Conservation (phyloP, 2,888 invertebrate genomes). For the Phrixothrix hirtus region DNA sequence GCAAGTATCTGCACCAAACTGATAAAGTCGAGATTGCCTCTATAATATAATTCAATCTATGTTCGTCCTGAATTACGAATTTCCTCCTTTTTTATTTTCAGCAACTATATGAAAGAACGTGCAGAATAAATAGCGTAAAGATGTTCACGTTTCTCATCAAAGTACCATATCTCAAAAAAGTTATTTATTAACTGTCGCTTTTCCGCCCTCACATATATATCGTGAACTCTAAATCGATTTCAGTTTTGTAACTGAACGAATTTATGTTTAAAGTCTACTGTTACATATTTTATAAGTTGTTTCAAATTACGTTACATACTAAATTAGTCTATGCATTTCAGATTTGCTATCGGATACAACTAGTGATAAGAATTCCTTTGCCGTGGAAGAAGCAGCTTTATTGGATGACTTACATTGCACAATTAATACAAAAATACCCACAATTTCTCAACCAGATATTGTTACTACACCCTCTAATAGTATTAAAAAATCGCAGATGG, state of each 20-base stretch:
- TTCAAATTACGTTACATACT: neutral
- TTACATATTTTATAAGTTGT: neutral
- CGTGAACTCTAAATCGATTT: too few relatives aligned
- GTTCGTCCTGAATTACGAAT: slow-evolving; percentile 12
- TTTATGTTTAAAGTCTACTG: neutral
- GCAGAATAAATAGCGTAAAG: slow-evolving; percentile 7
- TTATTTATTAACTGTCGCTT: slow-evolving; percentile 14
- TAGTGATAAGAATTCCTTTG: slow-evolving; percentile 52
- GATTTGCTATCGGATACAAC: slow-evolving; percentile 50
- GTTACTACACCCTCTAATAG: slow-evolving; percentile 56
- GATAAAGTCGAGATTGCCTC: slow-evolving; percentile 6
- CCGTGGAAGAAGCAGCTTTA: slow-evolving; percentile 53
- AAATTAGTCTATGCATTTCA: slow-evolving; percentile 36
- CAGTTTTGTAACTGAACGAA: too few relatives aligned
- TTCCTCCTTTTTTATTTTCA: slow-evolving; percentile 12
- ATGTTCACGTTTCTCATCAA: slow-evolving; percentile 10
- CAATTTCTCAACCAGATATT: slow-evolving; percentile 57
- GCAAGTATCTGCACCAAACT: slow-evolving; percentile 7
- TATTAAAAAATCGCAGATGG: slow-evolving; percentile 46
- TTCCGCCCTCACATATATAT: neutral
- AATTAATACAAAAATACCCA: slow-evolving; percentile 45
- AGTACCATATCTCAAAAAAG: slow-evolving; percentile 4
- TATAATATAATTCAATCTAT: slow-evolving; percentile 14
- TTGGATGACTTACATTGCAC: slow-evolving; percentile 46
- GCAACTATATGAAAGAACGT: slow-evolving; percentile 8